phyloP scores from a whole-genome alignment of 2,797 vertebrate genomes.

The Sebastes vulpes region DNA sequence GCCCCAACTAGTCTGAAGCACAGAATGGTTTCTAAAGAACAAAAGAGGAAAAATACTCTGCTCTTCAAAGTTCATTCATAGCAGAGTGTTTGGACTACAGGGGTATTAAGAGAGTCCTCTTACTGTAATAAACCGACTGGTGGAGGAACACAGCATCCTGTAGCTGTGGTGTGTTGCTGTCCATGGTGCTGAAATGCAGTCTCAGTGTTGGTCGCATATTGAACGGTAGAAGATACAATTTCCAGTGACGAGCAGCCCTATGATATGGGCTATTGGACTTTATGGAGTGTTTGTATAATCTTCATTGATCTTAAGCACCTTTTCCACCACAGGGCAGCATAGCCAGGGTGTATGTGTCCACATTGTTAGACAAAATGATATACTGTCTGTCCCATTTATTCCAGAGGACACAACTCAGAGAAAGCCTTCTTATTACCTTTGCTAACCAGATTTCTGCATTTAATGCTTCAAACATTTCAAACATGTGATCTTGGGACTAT shows the following conservation, averaged over 20 bases:
- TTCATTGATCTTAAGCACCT: neutral
- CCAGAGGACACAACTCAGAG: neutral
- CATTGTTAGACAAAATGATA: neutral
- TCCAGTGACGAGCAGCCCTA: neutral
- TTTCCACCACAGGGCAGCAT: neutral
- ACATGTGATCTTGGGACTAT: neutral
- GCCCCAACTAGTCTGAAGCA: neutral
- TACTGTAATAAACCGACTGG: neutral
- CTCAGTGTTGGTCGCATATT: neutral
- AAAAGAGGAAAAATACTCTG: neutral
- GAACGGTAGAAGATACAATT: neutral
- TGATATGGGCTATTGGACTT: slow-evolving; percentile 11
- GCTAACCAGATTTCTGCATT: neutral
- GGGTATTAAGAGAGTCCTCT: neutral
- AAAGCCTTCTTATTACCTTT: neutral
- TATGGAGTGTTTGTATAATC: neutral
- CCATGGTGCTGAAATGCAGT: slow-evolving; percentile 62
- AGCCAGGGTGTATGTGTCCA: neutral
- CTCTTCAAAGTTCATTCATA: neutral
- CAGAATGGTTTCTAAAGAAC: neutral
- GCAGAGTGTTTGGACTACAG: neutral
- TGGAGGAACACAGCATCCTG: neutral
- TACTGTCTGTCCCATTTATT: neutral
- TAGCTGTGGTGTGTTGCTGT: slow-evolving; percentile 23
- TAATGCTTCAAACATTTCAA: neutral